phyloP scores from a whole-genome alignment of 2,888 invertebrate species.

The Cryptus viduatorius region DNA sequence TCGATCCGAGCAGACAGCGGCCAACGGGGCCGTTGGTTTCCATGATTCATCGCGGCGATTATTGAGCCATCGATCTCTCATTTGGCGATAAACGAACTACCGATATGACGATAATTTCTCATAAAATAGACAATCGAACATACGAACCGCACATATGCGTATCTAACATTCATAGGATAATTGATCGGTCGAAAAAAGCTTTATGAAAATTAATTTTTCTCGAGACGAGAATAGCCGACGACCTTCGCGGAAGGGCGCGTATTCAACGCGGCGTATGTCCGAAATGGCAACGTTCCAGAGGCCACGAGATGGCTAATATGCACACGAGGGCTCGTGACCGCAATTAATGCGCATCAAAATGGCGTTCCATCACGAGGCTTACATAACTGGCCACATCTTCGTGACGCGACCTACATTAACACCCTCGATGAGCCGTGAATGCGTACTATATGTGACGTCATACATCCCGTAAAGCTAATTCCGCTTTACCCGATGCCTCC shows the following conservation, averaged over 20 bases:
- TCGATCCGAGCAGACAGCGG: constrained; percentile 31
- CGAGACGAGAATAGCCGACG: not conserved
- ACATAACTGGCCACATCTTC: constrained; percentile 58
- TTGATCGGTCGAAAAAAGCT: not conserved
- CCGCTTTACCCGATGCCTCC: constrained; percentile 28
- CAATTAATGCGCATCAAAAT: constrained; percentile 65
- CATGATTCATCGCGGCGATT: constrained; percentile 49
- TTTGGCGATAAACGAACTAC: constrained; percentile 13
- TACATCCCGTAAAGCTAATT: constrained; percentile 58
- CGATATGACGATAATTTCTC: not conserved
- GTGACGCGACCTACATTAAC: constrained; percentile 65
- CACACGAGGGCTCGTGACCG: constrained; percentile 13
- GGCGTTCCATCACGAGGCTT: constrained; percentile 46
- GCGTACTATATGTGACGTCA: constrained; percentile 39
- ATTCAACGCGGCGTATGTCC: not conserved
- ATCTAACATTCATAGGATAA: not conserved
- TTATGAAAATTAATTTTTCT: not conserved
- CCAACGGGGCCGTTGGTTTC: constrained; percentile 28
- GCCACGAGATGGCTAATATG: constrained; percentile 47
- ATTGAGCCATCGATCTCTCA: constrained; percentile 53
- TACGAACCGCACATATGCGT: not conserved
- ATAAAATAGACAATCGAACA: not conserved
- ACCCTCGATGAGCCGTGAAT: constrained; percentile 60
- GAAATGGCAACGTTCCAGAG: constrained; percentile 52
- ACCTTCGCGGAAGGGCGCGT: constrained; percentile 7